Percentiles rank a stretch among this genome's conserved stretches.
Evolutionary conservation across 2,797 vertebrate genomes (phyloP).

Genomic region (Eutrigla gurnardus): DNA sequence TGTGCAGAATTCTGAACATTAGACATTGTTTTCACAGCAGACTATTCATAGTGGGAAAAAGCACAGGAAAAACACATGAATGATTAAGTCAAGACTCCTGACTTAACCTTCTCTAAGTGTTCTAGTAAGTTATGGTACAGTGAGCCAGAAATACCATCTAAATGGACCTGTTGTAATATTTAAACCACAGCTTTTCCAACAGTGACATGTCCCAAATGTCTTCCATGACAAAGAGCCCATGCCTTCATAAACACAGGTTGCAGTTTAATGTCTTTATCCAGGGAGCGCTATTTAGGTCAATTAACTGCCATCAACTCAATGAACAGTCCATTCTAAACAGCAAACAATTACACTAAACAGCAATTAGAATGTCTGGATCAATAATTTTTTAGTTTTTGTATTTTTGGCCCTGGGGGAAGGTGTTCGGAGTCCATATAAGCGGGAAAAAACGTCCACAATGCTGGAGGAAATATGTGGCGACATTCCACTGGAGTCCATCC

Average conservation of each 20-base stretch:
- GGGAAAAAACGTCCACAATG: constrained; percentile 27
- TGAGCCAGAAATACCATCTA: neutral
- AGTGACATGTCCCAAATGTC: neutral
- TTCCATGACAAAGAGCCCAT: neutral
- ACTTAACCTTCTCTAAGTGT: neutral
- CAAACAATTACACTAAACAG: neutral
- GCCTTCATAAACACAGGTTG: too few relatives aligned
- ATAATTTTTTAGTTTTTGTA: neutral
- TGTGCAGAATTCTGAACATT: neutral
- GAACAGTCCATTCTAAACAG: neutral
- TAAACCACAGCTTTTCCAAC: neutral
- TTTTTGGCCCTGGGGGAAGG: neutral
- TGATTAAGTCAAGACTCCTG: neutral
- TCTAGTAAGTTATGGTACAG: neutral
- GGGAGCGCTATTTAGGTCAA: neutral
- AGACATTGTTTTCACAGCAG: neutral
- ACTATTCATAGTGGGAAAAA: neutral
- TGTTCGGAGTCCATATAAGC: neutral
- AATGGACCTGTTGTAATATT: neutral
- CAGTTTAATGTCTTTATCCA: neutral
- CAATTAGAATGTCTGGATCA: neutral
- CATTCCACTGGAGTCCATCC: constrained; percentile 69
- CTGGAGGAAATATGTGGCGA: constrained; percentile 53
- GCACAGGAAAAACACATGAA: neutral
- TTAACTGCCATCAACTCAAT: neutral